Evolutionary conservation across 2,888 invertebrate species (phyloP).

Genomic region (Caenorhabditis sulstoni): DNA sequence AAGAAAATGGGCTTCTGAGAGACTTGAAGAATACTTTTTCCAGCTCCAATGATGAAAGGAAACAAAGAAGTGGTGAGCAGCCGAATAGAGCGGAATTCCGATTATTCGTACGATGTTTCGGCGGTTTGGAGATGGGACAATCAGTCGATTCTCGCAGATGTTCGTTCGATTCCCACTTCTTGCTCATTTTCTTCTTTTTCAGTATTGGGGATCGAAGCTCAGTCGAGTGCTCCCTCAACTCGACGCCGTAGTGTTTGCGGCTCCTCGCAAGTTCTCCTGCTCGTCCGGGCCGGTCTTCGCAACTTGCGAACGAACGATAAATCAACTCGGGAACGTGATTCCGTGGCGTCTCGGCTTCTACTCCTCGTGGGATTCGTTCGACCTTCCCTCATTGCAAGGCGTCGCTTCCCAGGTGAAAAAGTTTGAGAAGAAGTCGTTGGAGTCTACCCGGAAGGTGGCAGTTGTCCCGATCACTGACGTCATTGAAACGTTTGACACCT

Average conservation of each 20-base stretch:
- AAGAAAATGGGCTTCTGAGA: neutral
- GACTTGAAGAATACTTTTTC: conserved; percentile 8
- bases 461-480: conserved; percentile 72
- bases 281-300: conserved; percentile 58
- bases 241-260: neutral
- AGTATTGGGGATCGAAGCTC: conserved; percentile 65
- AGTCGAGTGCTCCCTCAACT: conserved; percentile 54
- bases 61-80: conserved; percentile 33
- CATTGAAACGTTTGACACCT: conserved; percentile 71
- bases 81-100: conserved; percentile 61
- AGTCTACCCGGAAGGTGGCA: conserved; percentile 35
- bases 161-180: conserved; percentile 16
- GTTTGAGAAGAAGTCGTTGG: conserved; percentile 31
- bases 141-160: conserved; percentile 66
- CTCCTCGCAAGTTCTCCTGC: conserved; percentile 16
- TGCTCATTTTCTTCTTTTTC: conserved; percentile 13
- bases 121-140: conserved; percentile 66
- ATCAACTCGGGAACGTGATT: conserved; percentile 53
- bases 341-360: conserved; percentile 71
- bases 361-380: conserved; percentile 69
- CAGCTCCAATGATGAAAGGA: conserved; percentile 39
- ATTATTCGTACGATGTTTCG: conserved; percentile 61
- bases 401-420: conserved; percentile 49
- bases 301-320: conserved; percentile 63
- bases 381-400: conserved; percentile 46